Evolutionary conservation across 2,113 vertebrate genomes (phyloP), one percentile per base, ranked within the genome.

Genomic region (Odocoileus virginianus): DNA sequence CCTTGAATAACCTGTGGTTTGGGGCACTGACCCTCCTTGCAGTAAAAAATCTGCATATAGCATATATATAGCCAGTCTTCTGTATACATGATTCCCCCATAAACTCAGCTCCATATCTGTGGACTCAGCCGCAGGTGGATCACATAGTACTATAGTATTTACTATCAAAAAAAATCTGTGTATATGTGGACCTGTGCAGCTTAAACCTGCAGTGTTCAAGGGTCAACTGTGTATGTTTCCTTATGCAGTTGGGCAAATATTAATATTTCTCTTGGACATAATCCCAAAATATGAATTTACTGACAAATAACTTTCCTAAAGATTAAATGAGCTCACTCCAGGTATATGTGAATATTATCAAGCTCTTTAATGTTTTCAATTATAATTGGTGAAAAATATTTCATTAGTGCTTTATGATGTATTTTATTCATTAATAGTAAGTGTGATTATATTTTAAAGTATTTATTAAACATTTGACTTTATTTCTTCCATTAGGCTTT

Each of bases 381-480:
- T 76, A 33, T 52, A 2, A 60, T 74, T 12, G 10, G 25, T 52
- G 30, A 91, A 91, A 79, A 91, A 52, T 74, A 61, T 76, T 61
- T 91, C 23, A 82, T 87, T 60, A 83, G 45, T 91, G 36, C 7
- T 87, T 91, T 40, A 87, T n/a, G 71, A 15, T 2, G 2, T 58
- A 91, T 23, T 83, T 60, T n/a, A n/a, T 86, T 76, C 23, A 91
- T 76, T 87, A 83, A 7, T 60, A 74, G 45, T 61, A 25, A 96
- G 30, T 14, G 60, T 83, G 43, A 74, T 60, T 45, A 60, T 30
- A 82, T 54, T 87, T 96, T 83, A 55, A 91, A 91, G 82, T 47
- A 91, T 83, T 87, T 55, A 82, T 87, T 74, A 54, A 33, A n/a
- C 30, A 76, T 81, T 74, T 94, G 36, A 87, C n/a, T 81, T 67